Evolutionary conservation across 2,888 invertebrate genomes (phyloP), one percentile per base, ranked within the genome.

Genomic region (Erebia ligea): DNA sequence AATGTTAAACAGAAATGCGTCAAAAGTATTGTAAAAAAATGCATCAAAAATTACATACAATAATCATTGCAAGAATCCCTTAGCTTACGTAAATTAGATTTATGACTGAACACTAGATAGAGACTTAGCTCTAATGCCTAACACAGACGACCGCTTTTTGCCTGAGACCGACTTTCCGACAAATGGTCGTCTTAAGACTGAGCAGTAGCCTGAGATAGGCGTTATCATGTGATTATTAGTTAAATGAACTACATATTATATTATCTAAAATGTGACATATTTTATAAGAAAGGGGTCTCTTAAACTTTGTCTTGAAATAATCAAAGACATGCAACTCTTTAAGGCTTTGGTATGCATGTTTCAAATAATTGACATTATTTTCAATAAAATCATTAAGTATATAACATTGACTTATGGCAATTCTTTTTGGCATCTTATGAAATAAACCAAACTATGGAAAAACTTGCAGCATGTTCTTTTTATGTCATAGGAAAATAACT

Each of bases 1-100:
- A 79, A 78, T 77, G 78, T 76, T 69, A 59, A 66, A 61, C 21
- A 67, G 58, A 68, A 72, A 19, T 19, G 17, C 34, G 21, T 15
- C n/a, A 52, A 54, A 34, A 40, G 52, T 54, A 54, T 54, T 2
- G 56, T 58, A 42, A 48, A 70, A 70, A 70, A 67, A 58, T 57
- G 58, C n/a, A 67, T 59, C 25, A 56, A 65, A 65, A 50, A 54
- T 58, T 52, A 57, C 48, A 59, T 15, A 58, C 50, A 65, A 62
- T 6, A 11, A 17, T 42, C n/a, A 71, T 71, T 68, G 68, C 71
- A 63, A 65, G 54, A 64, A 66, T 52, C 71, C 71, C 71, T 64
- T 68, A 68, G 57, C 45, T 61, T 66, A 66, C 19, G 45, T 45
- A 65, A 69, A 57, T 66, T 63, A 58, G 67, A 52, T 65, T 67